Evolutionary conservation across 2,888 invertebrate genomes (phyloP), one percentile per base, ranked within the genome.

Genomic region (Tachina grossa): DNA sequence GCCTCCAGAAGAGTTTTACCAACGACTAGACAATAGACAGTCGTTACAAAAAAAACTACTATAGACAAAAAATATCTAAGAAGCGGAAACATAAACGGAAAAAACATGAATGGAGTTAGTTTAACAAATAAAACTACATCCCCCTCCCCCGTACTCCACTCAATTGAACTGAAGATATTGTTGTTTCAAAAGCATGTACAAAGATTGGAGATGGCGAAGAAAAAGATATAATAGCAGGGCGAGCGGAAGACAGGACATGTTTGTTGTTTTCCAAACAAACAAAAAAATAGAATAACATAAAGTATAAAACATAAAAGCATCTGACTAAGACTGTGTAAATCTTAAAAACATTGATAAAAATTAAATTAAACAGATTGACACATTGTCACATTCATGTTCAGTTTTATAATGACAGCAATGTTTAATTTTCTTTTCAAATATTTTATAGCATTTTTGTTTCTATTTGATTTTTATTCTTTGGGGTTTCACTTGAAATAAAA

Each of bases 11-110:
- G 85, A 79, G 66, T 72, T 76, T 55, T 65, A 43, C 41, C 71
- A 51, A 51, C 39, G 87, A 80, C 87, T 84, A 87, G 87, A 87
- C 87, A 87, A 87, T 85, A 85, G 85, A 78, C 83, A 87, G 87
- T 87, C 87, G 83, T n/a, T 71, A 53, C 14, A 63, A 55, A 13
- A 59, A 47, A 31, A 41, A 66, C 55, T 45, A 49, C 9, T 11
- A 11, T 41, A 41, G 31, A 47, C 0, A 47, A 55, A 41, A 47
- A 71, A 63, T 13, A 59, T 11, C 47, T 8, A 85, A 83, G 76
- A 79, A 80, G 68, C 85, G 85, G 85, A 85, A 78, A 76, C 72
- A 85, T 85, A 83, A 85, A 75, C 85, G 85, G 85, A 85, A 85
- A 85, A 85, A 85, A 85, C 85, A 85, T 77, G 63, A 85, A 83